Evolutionary conservation across 2,797 vertebrate genomes (phyloP).

Genomic region (Chrysolophus pictus): DNA sequence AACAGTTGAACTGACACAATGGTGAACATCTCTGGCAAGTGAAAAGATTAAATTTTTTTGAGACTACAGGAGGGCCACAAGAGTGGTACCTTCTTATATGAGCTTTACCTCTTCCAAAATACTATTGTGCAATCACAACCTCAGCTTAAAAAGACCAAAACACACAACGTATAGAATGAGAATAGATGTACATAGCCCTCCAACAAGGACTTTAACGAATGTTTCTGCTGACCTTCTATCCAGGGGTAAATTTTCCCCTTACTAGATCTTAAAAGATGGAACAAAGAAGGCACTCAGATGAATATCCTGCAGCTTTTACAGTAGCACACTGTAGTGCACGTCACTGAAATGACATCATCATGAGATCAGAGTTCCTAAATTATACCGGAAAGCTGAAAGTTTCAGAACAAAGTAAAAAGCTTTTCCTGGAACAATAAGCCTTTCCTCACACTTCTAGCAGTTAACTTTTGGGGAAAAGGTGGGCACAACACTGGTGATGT

Average conservation of each 20-base stretch:
- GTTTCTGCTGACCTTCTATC: neutral
- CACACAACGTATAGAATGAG: neutral
- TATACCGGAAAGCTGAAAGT: neutral
- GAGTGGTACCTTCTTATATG: neutral
- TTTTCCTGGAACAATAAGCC: neutral
- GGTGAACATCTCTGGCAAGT: neutral
- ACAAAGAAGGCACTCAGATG: neutral
- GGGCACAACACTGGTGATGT: neutral
- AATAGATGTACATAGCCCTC: neutral
- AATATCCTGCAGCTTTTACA: neutral
- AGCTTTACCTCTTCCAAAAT: neutral
- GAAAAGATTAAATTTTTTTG: neutral
- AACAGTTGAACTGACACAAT: constrained; percentile 11
- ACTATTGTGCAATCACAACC: neutral
- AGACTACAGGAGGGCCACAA: neutral
- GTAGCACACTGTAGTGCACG: neutral
- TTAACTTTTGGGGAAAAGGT: neutral
- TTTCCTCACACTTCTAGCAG: neutral
- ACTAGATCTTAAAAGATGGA: neutral
- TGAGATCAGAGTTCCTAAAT: neutral
- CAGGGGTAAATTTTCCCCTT: neutral
- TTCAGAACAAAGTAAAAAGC: neutral
- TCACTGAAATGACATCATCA: neutral
- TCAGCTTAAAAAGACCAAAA: neutral
- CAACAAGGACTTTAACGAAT: neutral